These are phyloP conservation scores for Liodrosophila aerea DNA, from an alignment of 2,888 invertebrate genomes.

Conservation along the genomic window DNA sequence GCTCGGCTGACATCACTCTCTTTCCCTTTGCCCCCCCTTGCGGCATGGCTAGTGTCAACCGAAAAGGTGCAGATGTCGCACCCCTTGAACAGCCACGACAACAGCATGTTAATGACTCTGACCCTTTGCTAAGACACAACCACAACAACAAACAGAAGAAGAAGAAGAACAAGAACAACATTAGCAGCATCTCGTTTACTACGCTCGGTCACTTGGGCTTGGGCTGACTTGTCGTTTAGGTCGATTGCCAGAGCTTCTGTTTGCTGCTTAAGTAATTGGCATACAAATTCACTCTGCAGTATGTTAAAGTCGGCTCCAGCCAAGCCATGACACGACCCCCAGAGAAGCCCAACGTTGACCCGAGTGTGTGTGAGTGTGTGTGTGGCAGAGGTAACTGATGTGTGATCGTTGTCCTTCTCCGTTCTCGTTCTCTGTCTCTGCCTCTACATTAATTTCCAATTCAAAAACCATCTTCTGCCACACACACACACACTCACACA, in stretches of 20 bases:
- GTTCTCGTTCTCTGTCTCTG: not conserved
- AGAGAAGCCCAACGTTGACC: no score
- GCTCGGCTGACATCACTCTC: not conserved
- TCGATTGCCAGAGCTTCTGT: constrained; percentile 52
- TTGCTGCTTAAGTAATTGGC: constrained; percentile 72
- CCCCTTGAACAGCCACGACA: constrained; percentile 58
- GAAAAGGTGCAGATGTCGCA: constrained; percentile 75
- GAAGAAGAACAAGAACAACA: not conserved
- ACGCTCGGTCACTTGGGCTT: constrained; percentile 47
- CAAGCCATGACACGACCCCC: no score
- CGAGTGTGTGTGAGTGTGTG: no score
- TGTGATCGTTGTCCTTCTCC: constrained; percentile 2
- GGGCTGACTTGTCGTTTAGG: constrained; percentile 55
- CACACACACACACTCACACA: constrained; percentile 10
- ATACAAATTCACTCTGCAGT: constrained; percentile 63
- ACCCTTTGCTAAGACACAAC: constrained; percentile 52
- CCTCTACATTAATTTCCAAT: constrained; percentile 66
- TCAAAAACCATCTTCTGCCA: constrained; percentile 51
- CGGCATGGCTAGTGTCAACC: constrained; percentile 40
- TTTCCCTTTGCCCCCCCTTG: constrained; percentile 3
- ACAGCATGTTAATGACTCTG: constrained; percentile 77
- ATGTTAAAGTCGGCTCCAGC: constrained; percentile 6
- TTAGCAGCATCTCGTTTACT: constrained; percentile 27
- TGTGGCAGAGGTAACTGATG: not conserved
- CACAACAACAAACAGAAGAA: constrained; percentile 1